Base-by-base conservation (phyloP, 2,113 vertebrate genomes). In the Balaenoptera acutorostrata region DNA sequence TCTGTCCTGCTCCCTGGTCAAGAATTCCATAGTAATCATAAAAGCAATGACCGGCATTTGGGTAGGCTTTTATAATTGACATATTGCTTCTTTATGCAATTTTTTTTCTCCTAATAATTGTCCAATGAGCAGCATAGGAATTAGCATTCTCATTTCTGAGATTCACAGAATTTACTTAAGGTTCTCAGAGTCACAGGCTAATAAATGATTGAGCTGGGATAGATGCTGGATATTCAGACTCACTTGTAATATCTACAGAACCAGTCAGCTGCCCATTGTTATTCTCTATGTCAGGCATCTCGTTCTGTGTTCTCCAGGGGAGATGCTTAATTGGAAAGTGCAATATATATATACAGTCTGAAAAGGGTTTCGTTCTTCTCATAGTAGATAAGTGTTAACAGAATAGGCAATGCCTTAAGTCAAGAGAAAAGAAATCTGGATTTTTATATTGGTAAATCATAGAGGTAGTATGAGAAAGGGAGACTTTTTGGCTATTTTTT, bases 1-100 rank as follows among this genome's bases (percentile, higher is more conserved):
- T 68, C 8, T 39, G 20, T 1, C 21, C 5, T 21, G 0, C 21
- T 44, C 6, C 18, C 11, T 17, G n/a, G 36, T 36, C 15, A 21
- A 14, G 2, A 25, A 23, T 14, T 66, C 55, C 3, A 6, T 7
- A 41, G 4, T 59, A 17, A 75, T 21, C 4, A 23, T 23, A 6
- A 46, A 71, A 59, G 8, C 12, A 59, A 18, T 14, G 15, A 44
- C 29, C 39, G 20, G 9, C 27, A 17, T 44, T 49, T 44, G 8
- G 12, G n/a, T 9, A 10, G 6, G 2, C 15, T 9, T 88, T 21
- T 59, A 46, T 5, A 25, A 46, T 8, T 23, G 29, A 59, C 3
- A 31, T 13, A 36, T 29, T 17, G 52, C 20, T 64, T 75, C 21
- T 55, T 49, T 0, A 31, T 29, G 8, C 5, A 33, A 41, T 90